Base-by-base conservation (phyloP, 2,113 vertebrate genomes). In the Scomber scombrus region DNA sequence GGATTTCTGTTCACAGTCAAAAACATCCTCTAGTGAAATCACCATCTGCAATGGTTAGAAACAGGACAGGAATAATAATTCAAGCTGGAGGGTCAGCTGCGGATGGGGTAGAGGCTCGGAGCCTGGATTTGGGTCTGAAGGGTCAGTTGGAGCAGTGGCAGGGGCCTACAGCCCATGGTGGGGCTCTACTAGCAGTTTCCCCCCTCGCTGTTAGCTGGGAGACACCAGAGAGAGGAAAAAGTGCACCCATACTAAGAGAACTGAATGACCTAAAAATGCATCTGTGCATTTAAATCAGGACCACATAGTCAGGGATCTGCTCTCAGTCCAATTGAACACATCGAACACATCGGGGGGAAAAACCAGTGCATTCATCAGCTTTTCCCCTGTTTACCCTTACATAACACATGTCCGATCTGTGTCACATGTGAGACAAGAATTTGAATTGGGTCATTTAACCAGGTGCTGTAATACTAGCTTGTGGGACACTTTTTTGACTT, bases 81-180 rank as follows among this genome's bases (percentile, higher is more conserved):
- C n/a, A 58, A 71, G 75, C 63, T 69, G 75, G 47, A 68, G 56
- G 34, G 26, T 84, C 52, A 74, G 62, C 64, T 85, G 78, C 47
- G 51, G 81, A 84, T 69, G 18, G 77, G 82, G 73, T 83, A 76
- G 70, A 86, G n/a, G 55, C 56, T 79, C 58, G 11, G 34, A 88
- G 83, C 46, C 54, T 82, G 80, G 63, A 87, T 90, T 65, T 79
- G 81, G 82, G 78, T 69, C 69, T 74, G 71, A 18, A 76, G 84
- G 85, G 85, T 83, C 89, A 88, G 83, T 82, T 89, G 82, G 82
- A 88, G 88, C 88, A 84, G 88, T 84, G 88, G 88, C 88, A 87
- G 86, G 70, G 86, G 82, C 82, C 91, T 84, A 72, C 87, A 87
- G 88, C 81, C 87, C 87, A 86, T 84, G 73, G 91, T 87, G 86